phyloP scores from a whole-genome alignment of 2,113 vertebrate genomes.

The Poicephalus meyeri region DNA sequence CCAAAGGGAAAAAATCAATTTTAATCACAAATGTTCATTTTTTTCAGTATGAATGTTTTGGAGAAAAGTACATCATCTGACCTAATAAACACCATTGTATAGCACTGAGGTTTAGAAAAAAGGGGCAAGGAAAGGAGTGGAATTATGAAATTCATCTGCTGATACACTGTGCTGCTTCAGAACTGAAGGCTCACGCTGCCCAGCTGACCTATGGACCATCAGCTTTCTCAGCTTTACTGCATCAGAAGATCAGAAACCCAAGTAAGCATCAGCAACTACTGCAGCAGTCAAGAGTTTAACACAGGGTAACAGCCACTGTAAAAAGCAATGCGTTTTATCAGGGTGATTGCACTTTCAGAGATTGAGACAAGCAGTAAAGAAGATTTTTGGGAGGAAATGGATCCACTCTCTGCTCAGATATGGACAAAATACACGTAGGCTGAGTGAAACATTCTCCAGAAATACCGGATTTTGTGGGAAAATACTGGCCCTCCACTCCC shows the following conservation, averaged over 20 bases:
- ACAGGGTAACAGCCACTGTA: neutral
- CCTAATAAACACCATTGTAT: constrained; percentile 83
- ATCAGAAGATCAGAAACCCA: constrained; percentile 6
- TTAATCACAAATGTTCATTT: constrained; percentile 93
- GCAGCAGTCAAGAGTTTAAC: neutral
- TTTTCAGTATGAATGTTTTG: constrained; percentile 86
- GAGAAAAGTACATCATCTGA: constrained; percentile 84
- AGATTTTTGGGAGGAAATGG: neutral
- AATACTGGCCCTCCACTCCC: neutral
- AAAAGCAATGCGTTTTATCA: neutral
- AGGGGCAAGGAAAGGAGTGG: neutral
- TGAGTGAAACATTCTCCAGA: neutral
- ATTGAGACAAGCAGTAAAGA: neutral
- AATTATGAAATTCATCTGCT: constrained; percentile 69
- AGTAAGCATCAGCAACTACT: neutral
- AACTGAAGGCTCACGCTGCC: constrained; percentile 49
- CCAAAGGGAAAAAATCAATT: constrained; percentile 97
- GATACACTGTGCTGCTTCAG: constrained; percentile 72
- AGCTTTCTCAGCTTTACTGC: neutral
- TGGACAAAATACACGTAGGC: neutral
- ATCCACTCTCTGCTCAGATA: neutral
- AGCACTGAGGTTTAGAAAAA: constrained; percentile 20
- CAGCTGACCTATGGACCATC: neutral
- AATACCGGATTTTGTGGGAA: neutral
- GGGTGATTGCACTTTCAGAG: neutral